phyloP scores from a whole-genome alignment of 2,797 vertebrate genomes.

The Phrynocephalus guinanensis region DNA sequence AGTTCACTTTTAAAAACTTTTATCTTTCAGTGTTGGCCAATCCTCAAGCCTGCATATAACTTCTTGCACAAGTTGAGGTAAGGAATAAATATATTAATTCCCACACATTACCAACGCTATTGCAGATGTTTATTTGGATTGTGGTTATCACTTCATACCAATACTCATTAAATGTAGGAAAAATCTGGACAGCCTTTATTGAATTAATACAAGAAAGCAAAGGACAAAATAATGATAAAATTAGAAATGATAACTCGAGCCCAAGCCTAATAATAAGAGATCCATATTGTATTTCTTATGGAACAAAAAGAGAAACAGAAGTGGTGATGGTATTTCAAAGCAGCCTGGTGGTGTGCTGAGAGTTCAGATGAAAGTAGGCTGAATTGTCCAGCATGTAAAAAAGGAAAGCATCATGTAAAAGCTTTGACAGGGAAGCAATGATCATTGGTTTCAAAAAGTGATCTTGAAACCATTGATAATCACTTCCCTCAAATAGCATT shows the following conservation, averaged over 20 bases:
- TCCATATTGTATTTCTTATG: not conserved
- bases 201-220: conserved; percentile 4
- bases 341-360: too few species aligned
- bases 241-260: not conserved
- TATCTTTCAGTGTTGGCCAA: conserved; percentile 59
- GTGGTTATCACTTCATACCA: not conserved
- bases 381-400: not conserved
- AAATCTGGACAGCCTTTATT: not conserved
- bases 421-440: too few species aligned
- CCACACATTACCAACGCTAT: conserved; percentile 1
- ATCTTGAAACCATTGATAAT: not conserved
- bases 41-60: conserved; percentile 51
- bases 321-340: not conserved
- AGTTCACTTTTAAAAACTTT: conserved; percentile 19
- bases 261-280: too few species aligned
- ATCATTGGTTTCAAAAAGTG: not conserved
- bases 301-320: not conserved
- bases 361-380: not conserved
- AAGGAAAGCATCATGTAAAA: too few species aligned
- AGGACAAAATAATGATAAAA: conserved; percentile 1
- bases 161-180: not conserved
- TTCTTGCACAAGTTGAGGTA: conserved; percentile 58
- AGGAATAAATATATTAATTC: conserved; percentile 29
- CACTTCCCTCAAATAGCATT: conserved; percentile 14
- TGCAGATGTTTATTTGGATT: not conserved